A percentile compares a stretch with the other conserved stretches of the same genome.
These are phyloP conservation scores for Corapipo altera DNA, from an alignment of 2,113 vertebrate species.

Conservation along the genomic window DNA sequence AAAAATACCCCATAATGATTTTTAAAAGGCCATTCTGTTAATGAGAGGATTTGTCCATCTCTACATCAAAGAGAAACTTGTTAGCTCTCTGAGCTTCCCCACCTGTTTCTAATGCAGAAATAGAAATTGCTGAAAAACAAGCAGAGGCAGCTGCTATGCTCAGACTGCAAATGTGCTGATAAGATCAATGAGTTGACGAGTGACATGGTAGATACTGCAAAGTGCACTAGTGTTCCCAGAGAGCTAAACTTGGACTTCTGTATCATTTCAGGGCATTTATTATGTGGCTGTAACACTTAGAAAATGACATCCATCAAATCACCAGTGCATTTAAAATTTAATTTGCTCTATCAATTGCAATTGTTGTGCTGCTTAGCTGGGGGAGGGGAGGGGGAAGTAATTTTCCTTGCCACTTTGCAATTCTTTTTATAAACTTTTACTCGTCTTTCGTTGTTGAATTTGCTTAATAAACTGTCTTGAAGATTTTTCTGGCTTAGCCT, in stretches of 20 bases:
- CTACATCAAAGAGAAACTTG: conserved; percentile 49
- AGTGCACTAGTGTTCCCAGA: not conserved
- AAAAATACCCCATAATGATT: conserved; percentile 46
- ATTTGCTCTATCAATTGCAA: conserved; percentile 68
- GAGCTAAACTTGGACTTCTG: conserved; percentile 4
- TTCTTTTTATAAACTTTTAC: conserved; percentile 46
- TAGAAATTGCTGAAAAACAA: conserved; percentile 48
- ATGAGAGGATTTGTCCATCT: conserved; percentile 46
- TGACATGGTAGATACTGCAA: conserved; percentile 1
- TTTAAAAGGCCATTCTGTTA: conserved; percentile 16
- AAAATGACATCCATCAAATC: conserved; percentile 67
- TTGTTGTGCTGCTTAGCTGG: conserved; percentile 61
- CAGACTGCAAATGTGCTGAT: conserved; percentile 44
- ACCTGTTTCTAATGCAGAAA: conserved; percentile 57
- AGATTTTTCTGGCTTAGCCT: not conserved
- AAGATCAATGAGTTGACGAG: conserved; percentile 21
- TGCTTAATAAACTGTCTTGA: conserved; percentile 31
- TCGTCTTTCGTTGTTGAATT: conserved; percentile 1
- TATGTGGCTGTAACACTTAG: conserved; percentile 10
- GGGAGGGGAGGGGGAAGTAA: not conserved
- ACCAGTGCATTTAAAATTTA: conserved; percentile 59
- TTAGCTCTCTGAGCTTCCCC: conserved; percentile 49
- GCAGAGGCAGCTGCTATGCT: conserved; percentile 33
- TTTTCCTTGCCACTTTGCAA: conserved; percentile 61
- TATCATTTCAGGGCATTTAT: not conserved